These are phyloP conservation scores for Strigamia transsilvanica DNA, from an alignment of 2,888 invertebrate species.

Conservation along the genomic window DNA sequence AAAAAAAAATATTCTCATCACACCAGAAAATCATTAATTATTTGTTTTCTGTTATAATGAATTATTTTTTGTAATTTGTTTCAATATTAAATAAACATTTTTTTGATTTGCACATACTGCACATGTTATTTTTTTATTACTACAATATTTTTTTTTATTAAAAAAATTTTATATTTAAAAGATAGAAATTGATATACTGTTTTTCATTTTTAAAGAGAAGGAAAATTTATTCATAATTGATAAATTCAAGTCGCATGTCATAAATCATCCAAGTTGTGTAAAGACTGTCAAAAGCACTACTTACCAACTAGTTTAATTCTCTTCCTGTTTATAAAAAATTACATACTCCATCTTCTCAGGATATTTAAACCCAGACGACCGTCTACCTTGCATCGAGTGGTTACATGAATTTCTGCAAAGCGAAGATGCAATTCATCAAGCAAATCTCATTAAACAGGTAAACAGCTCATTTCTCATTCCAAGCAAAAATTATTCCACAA, in stretches of 20 bases:
- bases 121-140: not conserved
- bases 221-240: constrained; percentile 24
- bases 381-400: constrained; percentile 45
- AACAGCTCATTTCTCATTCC: not conserved
- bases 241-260: constrained; percentile 5
- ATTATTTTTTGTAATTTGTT: not conserved
- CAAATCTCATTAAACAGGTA: constrained; percentile 53
- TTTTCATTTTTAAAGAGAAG: not conserved
- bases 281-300: constrained; percentile 24
- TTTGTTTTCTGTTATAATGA: not conserved
- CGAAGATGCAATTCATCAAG: constrained; percentile 50
- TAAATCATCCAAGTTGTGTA: not conserved
- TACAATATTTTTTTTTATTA: constrained; percentile 1
- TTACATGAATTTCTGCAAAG: constrained; percentile 50
- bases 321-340: constrained; percentile 22
- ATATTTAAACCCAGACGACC: constrained; percentile 45
- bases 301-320: constrained; percentile 18
- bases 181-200: not conserved
- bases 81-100: not conserved
- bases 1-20: not conserved
- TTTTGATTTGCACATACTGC: not conserved
- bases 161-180: not conserved
- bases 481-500: not conserved
- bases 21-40: not conserved
- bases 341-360: constrained; percentile 36